phyloP scores from a whole-genome alignment of 2,113 vertebrate species.

The Gallinago media region DNA sequence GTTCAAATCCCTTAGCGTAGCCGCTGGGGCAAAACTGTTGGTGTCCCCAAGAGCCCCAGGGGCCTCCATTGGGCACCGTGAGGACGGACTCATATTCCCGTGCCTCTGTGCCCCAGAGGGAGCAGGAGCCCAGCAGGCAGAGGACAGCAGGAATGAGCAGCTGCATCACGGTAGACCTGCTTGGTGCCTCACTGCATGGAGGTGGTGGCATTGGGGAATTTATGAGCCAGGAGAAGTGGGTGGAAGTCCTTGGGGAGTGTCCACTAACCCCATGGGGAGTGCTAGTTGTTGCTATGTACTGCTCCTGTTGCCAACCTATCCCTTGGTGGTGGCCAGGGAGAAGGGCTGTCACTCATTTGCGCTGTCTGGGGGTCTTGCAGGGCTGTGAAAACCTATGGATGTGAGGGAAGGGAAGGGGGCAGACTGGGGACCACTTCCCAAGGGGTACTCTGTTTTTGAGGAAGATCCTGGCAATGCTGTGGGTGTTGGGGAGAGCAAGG shows the following conservation, averaged over 20 bases:
- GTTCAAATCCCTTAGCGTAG: not conserved
- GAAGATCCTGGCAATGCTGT: not conserved
- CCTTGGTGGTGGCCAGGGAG: not conserved
- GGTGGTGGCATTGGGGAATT: not conserved
- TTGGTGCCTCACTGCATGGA: fast-evolving
- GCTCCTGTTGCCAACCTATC: not conserved
- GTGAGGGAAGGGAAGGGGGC: not conserved
- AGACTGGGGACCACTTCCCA: not conserved
- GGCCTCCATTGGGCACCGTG: not conserved
- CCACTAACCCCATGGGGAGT: not conserved
- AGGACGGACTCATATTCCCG: not conserved
- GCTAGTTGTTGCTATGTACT: not conserved
- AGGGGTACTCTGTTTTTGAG: not conserved
- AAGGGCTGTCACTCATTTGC: not conserved
- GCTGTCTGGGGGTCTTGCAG: fast-evolving
- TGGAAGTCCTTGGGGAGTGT: not conserved
- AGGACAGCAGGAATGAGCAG: not conserved
- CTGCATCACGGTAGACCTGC: fast-evolving
- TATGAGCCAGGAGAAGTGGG: not conserved
- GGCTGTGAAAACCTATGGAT: not conserved
- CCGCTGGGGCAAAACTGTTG: not conserved
- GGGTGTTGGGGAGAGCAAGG: not conserved
- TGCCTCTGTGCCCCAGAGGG: fast-evolving
- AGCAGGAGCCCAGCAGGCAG: not conserved
- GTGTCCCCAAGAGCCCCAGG: not conserved